phyloP scores from a whole-genome alignment of 2,797 vertebrate species.

The Halcyon chelicuti region DNA sequence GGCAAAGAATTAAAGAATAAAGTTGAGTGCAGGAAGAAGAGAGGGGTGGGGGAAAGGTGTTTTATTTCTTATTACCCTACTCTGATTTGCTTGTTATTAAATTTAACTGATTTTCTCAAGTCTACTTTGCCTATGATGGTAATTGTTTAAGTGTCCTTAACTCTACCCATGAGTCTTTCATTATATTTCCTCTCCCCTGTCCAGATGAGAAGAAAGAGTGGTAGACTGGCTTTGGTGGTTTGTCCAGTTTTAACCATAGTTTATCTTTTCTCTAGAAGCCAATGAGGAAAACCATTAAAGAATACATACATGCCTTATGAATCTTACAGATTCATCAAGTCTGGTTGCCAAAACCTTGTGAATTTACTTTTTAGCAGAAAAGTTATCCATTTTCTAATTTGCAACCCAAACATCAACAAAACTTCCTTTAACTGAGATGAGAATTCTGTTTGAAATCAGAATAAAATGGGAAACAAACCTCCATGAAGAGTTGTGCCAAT shows the following conservation, averaged over 20 bases:
- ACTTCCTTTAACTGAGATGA: background rate
- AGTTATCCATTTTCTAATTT: background rate
- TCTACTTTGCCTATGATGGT: background rate
- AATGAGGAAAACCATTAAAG: background rate
- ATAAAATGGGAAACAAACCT: constrained; percentile 56
- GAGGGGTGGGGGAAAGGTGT: too few relatives aligned
- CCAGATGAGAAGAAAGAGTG: background rate
- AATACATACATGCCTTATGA: background rate
- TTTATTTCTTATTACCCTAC: background rate
- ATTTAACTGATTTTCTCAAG: background rate
- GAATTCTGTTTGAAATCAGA: background rate
- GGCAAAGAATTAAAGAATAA: background rate
- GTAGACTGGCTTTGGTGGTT: background rate
- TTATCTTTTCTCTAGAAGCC: background rate
- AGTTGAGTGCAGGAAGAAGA: too few relatives aligned
- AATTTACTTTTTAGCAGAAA: background rate
- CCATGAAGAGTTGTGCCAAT: constrained; percentile 69
- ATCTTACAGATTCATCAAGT: background rate
- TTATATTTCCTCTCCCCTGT: background rate
- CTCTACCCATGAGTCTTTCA: background rate
- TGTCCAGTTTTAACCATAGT: background rate
- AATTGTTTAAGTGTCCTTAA: background rate
- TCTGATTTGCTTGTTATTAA: background rate
- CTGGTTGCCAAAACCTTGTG: background rate
- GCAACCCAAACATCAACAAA: background rate